Conservation (phyloP, 2,113 vertebrate genomes). For the Murina feae region DNA sequence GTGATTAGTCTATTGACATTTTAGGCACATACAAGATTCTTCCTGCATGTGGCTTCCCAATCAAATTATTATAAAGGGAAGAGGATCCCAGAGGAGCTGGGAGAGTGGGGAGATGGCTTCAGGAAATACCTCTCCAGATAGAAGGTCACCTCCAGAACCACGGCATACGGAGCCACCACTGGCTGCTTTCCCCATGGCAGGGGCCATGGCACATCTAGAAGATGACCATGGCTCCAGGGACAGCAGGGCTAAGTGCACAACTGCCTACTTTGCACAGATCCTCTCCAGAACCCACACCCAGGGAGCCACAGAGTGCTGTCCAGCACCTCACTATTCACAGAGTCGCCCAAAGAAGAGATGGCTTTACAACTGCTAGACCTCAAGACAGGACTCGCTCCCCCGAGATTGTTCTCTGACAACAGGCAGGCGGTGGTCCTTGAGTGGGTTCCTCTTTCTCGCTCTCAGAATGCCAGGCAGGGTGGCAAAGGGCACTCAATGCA, state of each 20-base stretch:
- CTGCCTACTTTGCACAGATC: background rate
- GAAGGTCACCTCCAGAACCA: background rate
- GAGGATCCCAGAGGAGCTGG: background rate
- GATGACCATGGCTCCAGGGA: fast-evolving
- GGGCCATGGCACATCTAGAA: fast-evolving
- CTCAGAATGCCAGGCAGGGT: background rate
- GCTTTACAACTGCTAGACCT: background rate
- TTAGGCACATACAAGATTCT: background rate
- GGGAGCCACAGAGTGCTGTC: background rate
- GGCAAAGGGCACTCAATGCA: background rate
- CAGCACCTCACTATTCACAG: background rate
- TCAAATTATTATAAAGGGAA: background rate
- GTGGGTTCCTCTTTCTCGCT: background rate
- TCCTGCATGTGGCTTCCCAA: background rate
- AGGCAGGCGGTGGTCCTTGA: background rate
- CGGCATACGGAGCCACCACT: fast-evolving
- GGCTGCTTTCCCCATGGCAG: background rate
- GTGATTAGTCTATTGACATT: background rate
- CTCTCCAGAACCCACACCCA: background rate
- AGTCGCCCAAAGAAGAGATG: background rate
- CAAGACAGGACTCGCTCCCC: fast-evolving
- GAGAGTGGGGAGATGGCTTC: background rate
- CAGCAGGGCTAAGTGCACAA: no score
- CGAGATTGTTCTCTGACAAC: fast-evolving
- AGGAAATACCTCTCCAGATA: background rate